Evolutionary conservation across 2,797 vertebrate genomes (phyloP), one percentile per base, ranked within the genome.

Genomic region (Syngnathus rostellatus): DNA sequence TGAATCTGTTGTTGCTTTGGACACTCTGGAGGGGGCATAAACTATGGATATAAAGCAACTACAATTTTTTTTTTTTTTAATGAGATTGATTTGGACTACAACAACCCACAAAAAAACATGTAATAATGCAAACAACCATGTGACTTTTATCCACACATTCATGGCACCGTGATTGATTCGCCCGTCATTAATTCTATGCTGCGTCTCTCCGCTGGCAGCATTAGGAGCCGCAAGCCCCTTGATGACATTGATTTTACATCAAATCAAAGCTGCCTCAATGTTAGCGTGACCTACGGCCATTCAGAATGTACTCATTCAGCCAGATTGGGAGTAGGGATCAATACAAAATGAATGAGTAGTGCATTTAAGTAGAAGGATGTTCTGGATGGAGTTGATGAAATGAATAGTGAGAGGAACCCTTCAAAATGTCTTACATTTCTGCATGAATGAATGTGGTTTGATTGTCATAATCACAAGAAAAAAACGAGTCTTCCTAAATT

Each of bases 191-290:
- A 3, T 65, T 21, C 62, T 63, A 37, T 17, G 41, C 64, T 67
- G 53, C 45, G 11, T 10, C 64, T 63, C 54, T 71, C 67, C 39
- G 40, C 40, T 39, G 1, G 46, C 67, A 62, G 74, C 48, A 64
- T 71, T 64, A 72, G 51, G 48, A 67, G 75, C 68, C 69, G n/a
- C 31, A 64, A 62, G 74, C 79, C 77, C 77, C 74, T 76, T 63
- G 21, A 11, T 11, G 0, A 19, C 59, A 88, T 86, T 72, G 83
- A 90, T 87, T 85, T 72, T 71, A 75, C 82, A 85, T 87, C 83
- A 83, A 77, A 77, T 64, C 61, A 59, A 66, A 69, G 77, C 75
- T 59, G 63, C 79, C 81, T 85, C 69, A 64, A 85, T 79, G 50
- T 75, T 2, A n/a, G 64, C 65, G 46, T 58, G 41, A 62, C 72